A percentile compares a stretch with the other conserved stretches of the same genome.
phyloP scores from a whole-genome alignment of 2,113 vertebrate genomes.

The Mus spicilegus region DNA sequence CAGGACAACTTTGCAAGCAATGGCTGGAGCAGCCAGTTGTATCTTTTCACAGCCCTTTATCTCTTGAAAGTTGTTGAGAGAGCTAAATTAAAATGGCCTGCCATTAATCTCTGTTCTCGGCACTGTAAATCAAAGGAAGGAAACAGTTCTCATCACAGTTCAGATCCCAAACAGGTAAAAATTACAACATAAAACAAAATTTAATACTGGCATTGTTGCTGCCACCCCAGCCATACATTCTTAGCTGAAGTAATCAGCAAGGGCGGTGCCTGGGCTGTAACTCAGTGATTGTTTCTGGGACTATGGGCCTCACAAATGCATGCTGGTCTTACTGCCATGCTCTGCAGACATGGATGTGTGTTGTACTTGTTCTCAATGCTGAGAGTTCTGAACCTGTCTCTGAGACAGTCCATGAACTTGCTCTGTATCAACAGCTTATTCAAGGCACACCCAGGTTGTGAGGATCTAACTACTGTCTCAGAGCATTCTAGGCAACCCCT shows the following conservation, averaged over 20 bases:
- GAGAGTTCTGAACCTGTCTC: constrained; percentile 25
- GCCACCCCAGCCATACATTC: constrained; percentile 68
- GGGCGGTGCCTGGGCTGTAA: neutral
- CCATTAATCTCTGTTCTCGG: constrained; percentile 79
- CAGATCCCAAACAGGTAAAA: constrained; percentile 78
- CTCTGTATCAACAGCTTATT: constrained; percentile 44
- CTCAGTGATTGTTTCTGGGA: constrained; percentile 62
- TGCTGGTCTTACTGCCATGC: neutral
- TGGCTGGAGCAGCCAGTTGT: constrained; percentile 58
- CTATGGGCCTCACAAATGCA: neutral
- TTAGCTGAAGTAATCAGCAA: constrained; percentile 44
- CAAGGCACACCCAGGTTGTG: neutral
- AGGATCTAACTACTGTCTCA: constrained; percentile 24
- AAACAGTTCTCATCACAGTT: constrained; percentile 76
- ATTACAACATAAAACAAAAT: constrained; percentile 80
- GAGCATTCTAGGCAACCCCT: neutral
- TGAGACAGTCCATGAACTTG: neutral
- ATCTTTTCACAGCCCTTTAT: constrained; percentile 78
- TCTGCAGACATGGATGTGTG: neutral
- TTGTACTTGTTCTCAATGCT: constrained; percentile 20
- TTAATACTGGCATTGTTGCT: constrained; percentile 59
- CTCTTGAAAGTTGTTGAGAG: constrained; percentile 79
- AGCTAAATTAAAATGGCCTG: constrained; percentile 81
- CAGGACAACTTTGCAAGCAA: constrained; percentile 76
- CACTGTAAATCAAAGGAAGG: constrained; percentile 82